Conservation (phyloP, 2,797 vertebrate species). For the Scarus forsteni region DNA sequence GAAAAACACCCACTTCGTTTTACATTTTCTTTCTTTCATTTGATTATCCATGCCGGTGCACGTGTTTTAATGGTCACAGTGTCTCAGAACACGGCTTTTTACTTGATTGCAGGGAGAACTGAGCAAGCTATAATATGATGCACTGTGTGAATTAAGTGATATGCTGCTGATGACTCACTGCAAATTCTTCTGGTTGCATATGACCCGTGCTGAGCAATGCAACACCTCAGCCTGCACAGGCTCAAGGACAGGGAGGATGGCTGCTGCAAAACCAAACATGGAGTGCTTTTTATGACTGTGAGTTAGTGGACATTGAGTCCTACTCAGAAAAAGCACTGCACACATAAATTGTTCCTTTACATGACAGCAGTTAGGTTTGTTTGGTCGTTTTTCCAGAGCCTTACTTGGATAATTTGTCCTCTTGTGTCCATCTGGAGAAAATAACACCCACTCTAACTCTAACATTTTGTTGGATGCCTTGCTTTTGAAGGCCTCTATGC, state of each 20-base stretch:
- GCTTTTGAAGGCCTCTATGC: conserved; percentile 25
- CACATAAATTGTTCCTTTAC: conserved; percentile 28
- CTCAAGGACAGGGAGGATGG: conserved; percentile 56
- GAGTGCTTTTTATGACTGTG: conserved; percentile 49
- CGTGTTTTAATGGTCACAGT: conserved; percentile 30
- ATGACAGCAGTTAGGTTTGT: conserved; percentile 42
- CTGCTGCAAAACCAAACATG: conserved; percentile 74
- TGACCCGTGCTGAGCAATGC: conserved; percentile 72
- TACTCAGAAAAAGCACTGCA: conserved; percentile 28
- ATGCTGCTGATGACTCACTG: conserved; percentile 66
- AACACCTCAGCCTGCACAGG: conserved; percentile 68
- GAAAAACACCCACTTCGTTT: neutral
- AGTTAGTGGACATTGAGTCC: conserved; percentile 39
- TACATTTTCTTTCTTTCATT: conserved; percentile 12
- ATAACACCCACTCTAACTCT: conserved; percentile 48
- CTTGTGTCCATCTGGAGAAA: conserved; percentile 59
- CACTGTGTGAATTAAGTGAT: conserved; percentile 49
- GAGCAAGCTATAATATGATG: conserved; percentile 51
- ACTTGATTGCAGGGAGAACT: conserved; percentile 36
- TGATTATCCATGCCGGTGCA: conserved; percentile 3
- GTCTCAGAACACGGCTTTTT: conserved; percentile 29
- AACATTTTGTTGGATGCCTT: conserved; percentile 35
- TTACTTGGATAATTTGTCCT: conserved; percentile 43
- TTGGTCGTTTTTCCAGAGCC: conserved; percentile 45
- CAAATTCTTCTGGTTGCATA: conserved; percentile 63